Base-by-base conservation (phyloP, 2,888 invertebrate species). In the Drosophila formosana region DNA sequence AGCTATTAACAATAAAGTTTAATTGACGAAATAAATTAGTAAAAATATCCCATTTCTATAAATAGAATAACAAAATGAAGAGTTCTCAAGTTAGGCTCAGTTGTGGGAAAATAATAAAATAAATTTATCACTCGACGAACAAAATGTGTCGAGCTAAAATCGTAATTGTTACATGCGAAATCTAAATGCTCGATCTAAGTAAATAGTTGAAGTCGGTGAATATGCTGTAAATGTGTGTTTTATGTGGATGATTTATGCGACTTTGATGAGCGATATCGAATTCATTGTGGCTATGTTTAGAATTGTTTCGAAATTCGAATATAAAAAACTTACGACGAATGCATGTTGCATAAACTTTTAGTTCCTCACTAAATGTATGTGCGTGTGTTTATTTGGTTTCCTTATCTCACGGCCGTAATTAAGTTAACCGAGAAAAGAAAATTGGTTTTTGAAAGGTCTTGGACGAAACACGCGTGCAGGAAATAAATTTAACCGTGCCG, bases 311-410 rank as follows among this genome's bases (percentile, higher is more conserved):
- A 18, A n/a, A n/a, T n/a, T n/a, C 25, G 7, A 28, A 26, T 6
- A 57, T 49, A 60, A 37, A 39, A 1, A 5, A 82, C 82, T 82
- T 88, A 82, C 82, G 75, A 55, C 39, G 84, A 75, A 69, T 89
- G 82, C 88, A 83, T 83, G 46, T 58, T 71, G 73, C 26, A 57
- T 46, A 43, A 45, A 46, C 34, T 39, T 49, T 55, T 62, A n/a
- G 26, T 51, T 18, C 52, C n/a, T 37, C n/a, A 11, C 3, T 41
- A 8, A 43, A 1, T 53, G 2, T 41, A n/a, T 25, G 6, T 11
- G 13, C 26, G 8, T 43, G 13, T 45, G 30, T 26, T 25, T 52
- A 3, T 26, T 28, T 25, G 4, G 46, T n/a, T 26, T 34, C 7
- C 28, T 49, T 64, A 51, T 65, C 56, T 34, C 25, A 39, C 32